Base-by-base conservation (phyloP, 2,113 vertebrate genomes). In the Rhinopomastus cyanomelas region DNA sequence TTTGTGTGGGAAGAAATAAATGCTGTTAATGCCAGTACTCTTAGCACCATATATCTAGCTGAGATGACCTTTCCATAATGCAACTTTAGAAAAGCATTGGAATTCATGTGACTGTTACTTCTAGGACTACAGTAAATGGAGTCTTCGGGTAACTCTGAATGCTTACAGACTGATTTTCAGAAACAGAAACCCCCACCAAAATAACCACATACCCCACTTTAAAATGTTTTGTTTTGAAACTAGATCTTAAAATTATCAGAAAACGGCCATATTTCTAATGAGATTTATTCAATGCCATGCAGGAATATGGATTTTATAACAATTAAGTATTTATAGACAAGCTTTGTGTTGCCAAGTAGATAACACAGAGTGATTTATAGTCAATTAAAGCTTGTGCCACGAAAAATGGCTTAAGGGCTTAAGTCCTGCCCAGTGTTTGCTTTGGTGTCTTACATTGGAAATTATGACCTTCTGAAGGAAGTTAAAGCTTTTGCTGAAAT, bases 321-420 rank as follows among this genome's bases (percentile, higher is more conserved):
- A 82, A 25, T 39, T 78, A 85, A 12, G 27, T 92, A 67, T 94
- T 87, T 93, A 89, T 89, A 78, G 87, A 34, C 14, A 56, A 82
- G 85, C 68, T 90, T 91, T 89, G 66, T 4, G 9, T 71, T n/a
- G 79, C 71, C 64, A 76, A 81, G 73, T 55, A 48, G 76, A 37
- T 81, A 94, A 66, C 56, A 66, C 32, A 77, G 25, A 6, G 5
- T 64, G 73, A 91, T 66, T 80, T 91, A 60, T 39, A 90, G 69
- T 48, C 73, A 91, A 91, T 95, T 94, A 90, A 65, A 56, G 8
- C 34, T 75, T 44, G 16, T 78, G 69, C 57, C 57, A 72, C 73
- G 49, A 88, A 69, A 86, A 78, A 71, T 56, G 52, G 44, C 53
- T 81, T 46, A 72, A 81, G 37, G 39, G 39, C 80, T 91, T 88